Conservation (phyloP, 2,888 invertebrate genomes). For the Phyllotreta striolata region DNA sequence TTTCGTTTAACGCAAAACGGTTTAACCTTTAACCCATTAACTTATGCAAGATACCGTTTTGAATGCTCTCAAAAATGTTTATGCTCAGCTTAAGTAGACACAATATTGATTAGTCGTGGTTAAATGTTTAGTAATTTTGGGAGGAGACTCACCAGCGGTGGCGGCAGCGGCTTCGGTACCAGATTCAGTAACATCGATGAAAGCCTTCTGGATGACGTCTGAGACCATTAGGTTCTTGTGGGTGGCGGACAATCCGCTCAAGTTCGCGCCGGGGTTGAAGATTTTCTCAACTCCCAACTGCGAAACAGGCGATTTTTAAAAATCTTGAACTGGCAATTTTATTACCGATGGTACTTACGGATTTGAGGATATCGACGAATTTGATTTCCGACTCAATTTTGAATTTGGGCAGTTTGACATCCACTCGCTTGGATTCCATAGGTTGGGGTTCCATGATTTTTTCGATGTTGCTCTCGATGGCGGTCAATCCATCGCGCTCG, state of each 20-base stretch:
- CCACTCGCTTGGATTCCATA: slow-evolving; percentile 29
- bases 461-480: slow-evolving; percentile 39
- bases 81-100: not conserved
- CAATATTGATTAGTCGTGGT: not conserved
- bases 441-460: slow-evolving; percentile 36
- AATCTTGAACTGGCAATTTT: not conserved
- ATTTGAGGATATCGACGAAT: slow-evolving; percentile 44
- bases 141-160: slow-evolving; percentile 43
- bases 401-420: slow-evolving; percentile 47
- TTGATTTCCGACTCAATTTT: slow-evolving; percentile 43
- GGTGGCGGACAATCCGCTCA: slow-evolving; percentile 47
- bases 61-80: too few relatives aligned
- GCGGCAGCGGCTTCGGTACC: slow-evolving; percentile 58
- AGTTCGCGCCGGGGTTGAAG: slow-evolving; percentile 45
- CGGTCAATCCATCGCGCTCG: slow-evolving; percentile 43
- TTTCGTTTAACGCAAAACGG: too few relatives aligned
- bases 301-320: slow-evolving; percentile 5
- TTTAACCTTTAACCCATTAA: too few relatives aligned
- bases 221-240: slow-evolving; percentile 47
- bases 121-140: not conserved
- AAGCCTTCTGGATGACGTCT: slow-evolving; percentile 55
- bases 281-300: slow-evolving; percentile 46
- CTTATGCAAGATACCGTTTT: too few relatives aligned
- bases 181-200: slow-evolving; percentile 55
- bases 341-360: slow-evolving; percentile 37